phyloP scores from a whole-genome alignment of 2,888 invertebrate genomes.

The Pycnomerus fuliginosus region DNA sequence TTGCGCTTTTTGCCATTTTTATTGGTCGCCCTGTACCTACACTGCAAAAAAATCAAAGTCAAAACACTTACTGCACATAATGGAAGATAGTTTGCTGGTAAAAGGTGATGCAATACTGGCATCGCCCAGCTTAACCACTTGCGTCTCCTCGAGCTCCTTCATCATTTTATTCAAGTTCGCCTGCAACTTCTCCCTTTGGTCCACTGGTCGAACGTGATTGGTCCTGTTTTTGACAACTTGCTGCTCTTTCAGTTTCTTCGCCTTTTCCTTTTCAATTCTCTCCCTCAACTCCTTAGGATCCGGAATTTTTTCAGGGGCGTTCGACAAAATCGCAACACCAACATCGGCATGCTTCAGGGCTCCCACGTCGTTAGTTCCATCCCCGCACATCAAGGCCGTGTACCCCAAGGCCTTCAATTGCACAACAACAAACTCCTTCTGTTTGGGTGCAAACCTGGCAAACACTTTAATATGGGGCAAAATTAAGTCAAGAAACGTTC shows the following conservation, averaged over 20 bases:
- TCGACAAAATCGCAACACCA: conserved; percentile 89
- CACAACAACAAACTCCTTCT: conserved; percentile 94
- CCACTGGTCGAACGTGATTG: conserved; percentile 35
- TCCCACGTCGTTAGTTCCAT: conserved; percentile 99
- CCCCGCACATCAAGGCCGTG: conserved; percentile 97
- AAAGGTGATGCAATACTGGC: conserved; percentile 99
- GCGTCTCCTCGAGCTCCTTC: conserved; percentile 81
- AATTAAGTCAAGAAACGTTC: conserved; percentile 66
- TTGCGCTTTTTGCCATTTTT: too few relatives aligned
- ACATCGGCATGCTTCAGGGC: conserved; percentile 97
- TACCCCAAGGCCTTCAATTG: conserved; percentile 85
- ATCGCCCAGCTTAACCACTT: conserved; percentile 94
- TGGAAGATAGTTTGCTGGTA: conserved; percentile 94
- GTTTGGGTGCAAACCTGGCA: conserved; percentile 97
- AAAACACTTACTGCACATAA: conserved; percentile 80
- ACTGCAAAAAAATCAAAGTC: conserved; percentile 1
- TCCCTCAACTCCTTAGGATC: conserved; percentile 48
- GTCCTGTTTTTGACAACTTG: conserved; percentile 30
- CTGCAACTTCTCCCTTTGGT: conserved; percentile 41
- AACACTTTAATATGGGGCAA: conserved; percentile 89
- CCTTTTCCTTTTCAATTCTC: conserved; percentile 31
- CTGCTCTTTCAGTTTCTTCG: conserved; percentile 35
- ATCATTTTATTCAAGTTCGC: conserved; percentile 64
- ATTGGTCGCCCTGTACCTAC: too few relatives aligned
- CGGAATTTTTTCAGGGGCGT: conserved; percentile 66